Percentiles rank a stretch among this genome's conserved stretches.
Conservation (phyloP, 1,140 invertebrate species). For the Doryteuthis pealeii region DNA sequence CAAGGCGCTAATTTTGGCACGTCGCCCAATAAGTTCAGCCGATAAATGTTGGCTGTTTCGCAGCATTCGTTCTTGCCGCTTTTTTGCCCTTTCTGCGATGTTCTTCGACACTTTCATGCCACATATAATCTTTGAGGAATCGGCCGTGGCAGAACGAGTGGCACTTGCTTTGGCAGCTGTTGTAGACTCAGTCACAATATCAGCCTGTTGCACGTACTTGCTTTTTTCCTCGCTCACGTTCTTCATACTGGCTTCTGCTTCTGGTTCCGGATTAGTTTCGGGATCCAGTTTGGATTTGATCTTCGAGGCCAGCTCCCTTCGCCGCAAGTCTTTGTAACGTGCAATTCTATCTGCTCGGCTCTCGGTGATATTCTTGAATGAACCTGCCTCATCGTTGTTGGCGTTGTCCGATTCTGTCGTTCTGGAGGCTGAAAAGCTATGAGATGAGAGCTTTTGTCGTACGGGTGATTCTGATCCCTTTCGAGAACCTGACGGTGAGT, state of each 20-base stretch:
- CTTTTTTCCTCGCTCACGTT: too few relatives aligned
- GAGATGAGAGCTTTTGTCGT: neutral
- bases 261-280: neutral
- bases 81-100: neutral
- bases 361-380: neutral
- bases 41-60: conserved; percentile 4
- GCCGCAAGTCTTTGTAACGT: neutral
- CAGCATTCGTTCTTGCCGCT: neutral
- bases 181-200: too few relatives aligned
- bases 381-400: neutral
- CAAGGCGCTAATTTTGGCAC: neutral
- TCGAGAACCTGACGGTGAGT: neutral
- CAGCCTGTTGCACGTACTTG: too few relatives aligned
- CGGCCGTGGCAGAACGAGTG: too few relatives aligned
- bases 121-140: too few relatives aligned
- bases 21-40: neutral
- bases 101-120: neutral
- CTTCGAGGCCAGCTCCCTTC: neutral
- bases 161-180: too few relatives aligned
- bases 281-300: neutral
- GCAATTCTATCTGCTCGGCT: neutral
- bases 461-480: neutral
- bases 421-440: neutral
- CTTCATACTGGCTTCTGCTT: too few relatives aligned
- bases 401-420: neutral